Base-by-base conservation (phyloP, 2,113 vertebrate species). In the Tympanuchus pallidicinctus region DNA sequence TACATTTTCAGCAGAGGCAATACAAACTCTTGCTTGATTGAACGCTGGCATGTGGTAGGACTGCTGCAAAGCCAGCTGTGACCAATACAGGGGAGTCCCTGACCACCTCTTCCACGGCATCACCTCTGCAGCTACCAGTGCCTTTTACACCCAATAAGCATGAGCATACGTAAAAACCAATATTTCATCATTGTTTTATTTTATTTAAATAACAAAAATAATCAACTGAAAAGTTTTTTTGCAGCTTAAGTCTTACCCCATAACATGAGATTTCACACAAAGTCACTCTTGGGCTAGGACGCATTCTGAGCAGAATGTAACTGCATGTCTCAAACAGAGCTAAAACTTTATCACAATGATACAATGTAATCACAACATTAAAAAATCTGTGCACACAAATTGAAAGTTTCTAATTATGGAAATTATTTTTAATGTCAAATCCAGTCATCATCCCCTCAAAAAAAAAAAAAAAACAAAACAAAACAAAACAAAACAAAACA, bases 1-100 rank as follows among this genome's bases (percentile, higher is more conserved):
- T 10, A 7, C 0, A 1, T 48, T 38, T 43, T 36, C 30, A 21
- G 17, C 10, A 30, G 60, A 25, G 43, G 32, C 16, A 43, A 13
- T 5, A 15, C 17, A 2, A 0, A 1, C 24, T 34, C 5, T 25
- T 3, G 1, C 3, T 7, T 1, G 4, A 42, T 42, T 36, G 30
- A 34, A 19, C 0, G 0, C 3, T 42, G 13, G 8, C 3, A 6
- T 21, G 24, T 34, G 1, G 48, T 28, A 18, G 17, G 6, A 14
- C 72, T 48, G 27, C 9, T 17, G 32, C 27, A 34, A 65, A 52
- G 50, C n/a, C 63, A 17, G 32, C 50, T 32, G 40, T 24, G 38
- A 36, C 11, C 14, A 13, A 17, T 1, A 6, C 40, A 48, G 40
- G 21, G 9, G 30, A 4, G 25, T 48, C 19, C 54, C 40, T 0